These are phyloP conservation scores for Irena cyanogastra DNA, from an alignment of 2,113 vertebrate species.

Conservation along the genomic window DNA sequence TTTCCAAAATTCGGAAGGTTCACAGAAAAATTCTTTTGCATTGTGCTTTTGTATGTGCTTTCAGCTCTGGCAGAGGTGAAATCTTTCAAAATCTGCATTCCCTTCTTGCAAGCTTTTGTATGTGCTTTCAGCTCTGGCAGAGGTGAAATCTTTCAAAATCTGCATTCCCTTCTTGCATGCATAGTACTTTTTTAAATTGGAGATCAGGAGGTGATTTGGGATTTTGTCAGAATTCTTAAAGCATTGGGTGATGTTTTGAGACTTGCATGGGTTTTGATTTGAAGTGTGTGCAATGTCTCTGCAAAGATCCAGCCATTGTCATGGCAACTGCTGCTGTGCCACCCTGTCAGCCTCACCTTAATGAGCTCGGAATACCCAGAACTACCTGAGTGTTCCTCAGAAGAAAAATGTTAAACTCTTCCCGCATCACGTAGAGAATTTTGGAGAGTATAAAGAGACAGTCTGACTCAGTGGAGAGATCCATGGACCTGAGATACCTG, in stretches of 20 bases:
- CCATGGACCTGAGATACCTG: not conserved
- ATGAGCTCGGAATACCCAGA: not conserved
- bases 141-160: not conserved
- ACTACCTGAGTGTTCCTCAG: not conserved
- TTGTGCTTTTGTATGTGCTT: not conserved
- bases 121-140: not conserved
- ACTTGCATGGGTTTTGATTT: not conserved
- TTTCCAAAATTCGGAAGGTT: not conserved
- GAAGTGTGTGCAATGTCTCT: not conserved
- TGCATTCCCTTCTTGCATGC: not conserved
- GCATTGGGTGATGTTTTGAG: not conserved
- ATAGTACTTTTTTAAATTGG: not conserved
- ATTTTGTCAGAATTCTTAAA: not conserved
- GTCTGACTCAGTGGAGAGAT: not conserved
- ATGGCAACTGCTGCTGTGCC: not conserved
- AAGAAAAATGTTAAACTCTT: not conserved
- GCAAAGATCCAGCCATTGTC: not conserved
- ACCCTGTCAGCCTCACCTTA: not conserved
- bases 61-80: not conserved
- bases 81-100: not conserved
- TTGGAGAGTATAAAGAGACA: not conserved
- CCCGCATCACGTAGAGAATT: not conserved
- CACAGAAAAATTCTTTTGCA: not conserved
- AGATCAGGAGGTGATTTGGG: not conserved
- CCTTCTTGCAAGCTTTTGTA: too few species aligned